Evolutionary conservation across 2,888 invertebrate genomes (phyloP).

Genomic region (Noctua comes): DNA sequence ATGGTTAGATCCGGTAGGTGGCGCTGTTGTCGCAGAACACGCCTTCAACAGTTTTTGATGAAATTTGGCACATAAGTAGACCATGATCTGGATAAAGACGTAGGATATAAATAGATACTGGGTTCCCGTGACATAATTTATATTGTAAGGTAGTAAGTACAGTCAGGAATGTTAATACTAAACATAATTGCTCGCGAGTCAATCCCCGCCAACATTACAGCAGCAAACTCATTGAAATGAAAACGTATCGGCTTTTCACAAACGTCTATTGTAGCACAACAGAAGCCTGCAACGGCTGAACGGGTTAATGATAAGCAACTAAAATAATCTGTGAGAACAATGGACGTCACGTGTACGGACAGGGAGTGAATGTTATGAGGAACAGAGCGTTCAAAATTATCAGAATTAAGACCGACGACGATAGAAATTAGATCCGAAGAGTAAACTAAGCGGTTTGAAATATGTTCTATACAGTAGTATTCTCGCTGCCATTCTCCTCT

Average conservation of each 20-base stretch:
- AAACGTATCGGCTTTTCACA: slow-evolving; percentile 8
- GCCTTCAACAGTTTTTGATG: neutral
- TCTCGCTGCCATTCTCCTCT: too few relatives aligned
- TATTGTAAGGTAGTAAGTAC: too few relatives aligned
- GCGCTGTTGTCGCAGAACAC: neutral
- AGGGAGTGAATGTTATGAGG: neutral
- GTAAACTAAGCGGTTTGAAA: too few relatives aligned
- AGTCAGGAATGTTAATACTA: neutral
- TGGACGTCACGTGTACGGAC: slow-evolving; percentile 18
- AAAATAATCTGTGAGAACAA: slow-evolving; percentile 39
- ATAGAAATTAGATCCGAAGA: too few relatives aligned
- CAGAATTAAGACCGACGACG: too few relatives aligned
- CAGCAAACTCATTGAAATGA: neutral
- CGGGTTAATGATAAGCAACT: slow-evolving; percentile 5
- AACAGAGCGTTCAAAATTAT: neutral
- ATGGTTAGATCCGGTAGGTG: neutral
- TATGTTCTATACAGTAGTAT: too few relatives aligned
- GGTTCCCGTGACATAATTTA: too few relatives aligned
- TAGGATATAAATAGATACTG: too few relatives aligned
- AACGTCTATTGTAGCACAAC: neutral
- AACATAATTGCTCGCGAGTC: neutral
- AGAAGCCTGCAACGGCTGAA: slow-evolving; percentile 1
- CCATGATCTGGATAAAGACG: too few relatives aligned
- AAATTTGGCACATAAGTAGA: too few relatives aligned
- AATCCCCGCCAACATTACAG: neutral